Conservation (phyloP, 1,140 invertebrate genomes). For the Pemphigus obesinymphae region DNA sequence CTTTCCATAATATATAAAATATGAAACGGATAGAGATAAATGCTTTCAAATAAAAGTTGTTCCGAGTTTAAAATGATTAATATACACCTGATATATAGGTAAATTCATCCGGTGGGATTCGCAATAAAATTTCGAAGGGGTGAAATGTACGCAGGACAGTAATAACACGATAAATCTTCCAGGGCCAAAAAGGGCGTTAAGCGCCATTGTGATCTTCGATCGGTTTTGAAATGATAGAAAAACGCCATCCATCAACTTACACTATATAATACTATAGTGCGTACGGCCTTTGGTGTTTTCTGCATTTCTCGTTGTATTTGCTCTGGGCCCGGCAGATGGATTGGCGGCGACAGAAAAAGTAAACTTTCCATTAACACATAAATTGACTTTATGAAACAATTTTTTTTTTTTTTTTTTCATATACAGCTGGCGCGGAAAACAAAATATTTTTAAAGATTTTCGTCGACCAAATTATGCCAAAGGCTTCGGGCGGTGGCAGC, state of each 20-base stretch:
- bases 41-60: neutral
- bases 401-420: neutral
- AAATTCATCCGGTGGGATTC: neutral
- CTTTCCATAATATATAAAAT: too few species aligned
- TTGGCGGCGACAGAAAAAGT: neutral
- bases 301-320: neutral
- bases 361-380: conserved; percentile 9
- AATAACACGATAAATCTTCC: conserved; percentile 5
- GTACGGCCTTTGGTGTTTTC: neutral
- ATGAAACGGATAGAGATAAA: neutral
- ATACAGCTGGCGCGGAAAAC: neutral
- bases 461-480: too few species aligned
- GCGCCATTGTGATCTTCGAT: conserved; percentile 6
- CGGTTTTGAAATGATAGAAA: conserved; percentile 9
- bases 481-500: neutral
- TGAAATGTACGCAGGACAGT: neutral
- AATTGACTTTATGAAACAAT: neutral
- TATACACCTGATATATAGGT: conserved; percentile 1
- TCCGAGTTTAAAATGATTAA: neutral
- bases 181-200: neutral
- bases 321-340: too few species aligned
- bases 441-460: neutral
- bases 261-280: too few species aligned
- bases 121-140: conserved; percentile 1
- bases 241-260: conserved; percentile 9